Evolutionary conservation across 1,140 invertebrate genomes (phyloP).

Genomic region (Caenorhabditis briggsae): DNA sequence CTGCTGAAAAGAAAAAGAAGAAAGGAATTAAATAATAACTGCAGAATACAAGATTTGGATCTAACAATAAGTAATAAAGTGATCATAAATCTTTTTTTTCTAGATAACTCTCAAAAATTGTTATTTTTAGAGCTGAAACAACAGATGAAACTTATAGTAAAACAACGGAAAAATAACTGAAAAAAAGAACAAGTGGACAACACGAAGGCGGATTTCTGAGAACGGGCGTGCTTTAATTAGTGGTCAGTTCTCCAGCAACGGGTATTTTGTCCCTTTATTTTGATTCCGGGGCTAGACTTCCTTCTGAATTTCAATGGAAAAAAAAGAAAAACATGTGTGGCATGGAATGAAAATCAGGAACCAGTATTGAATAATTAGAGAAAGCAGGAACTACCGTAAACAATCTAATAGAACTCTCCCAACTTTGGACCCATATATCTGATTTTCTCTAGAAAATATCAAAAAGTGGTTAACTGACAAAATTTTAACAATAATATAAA

Average conservation of each 20-base stretch:
- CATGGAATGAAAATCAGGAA: background rate
- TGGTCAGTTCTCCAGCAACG: background rate
- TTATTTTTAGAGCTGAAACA: background rate
- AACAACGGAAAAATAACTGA: background rate
- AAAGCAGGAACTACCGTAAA: no score
- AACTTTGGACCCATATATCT: no score
- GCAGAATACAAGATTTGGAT: background rate
- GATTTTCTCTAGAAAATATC: no score
- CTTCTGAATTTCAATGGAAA: constrained; percentile 14
- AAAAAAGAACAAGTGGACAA: background rate
- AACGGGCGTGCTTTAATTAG: constrained; percentile 43
- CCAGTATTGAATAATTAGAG: background rate
- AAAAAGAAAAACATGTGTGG: background rate
- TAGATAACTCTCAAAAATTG: background rate
- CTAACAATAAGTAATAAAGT: no score
- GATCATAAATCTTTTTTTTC: no score
- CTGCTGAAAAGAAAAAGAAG: background rate
- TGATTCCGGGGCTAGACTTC: background rate
- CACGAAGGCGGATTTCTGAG: constrained; percentile 20
- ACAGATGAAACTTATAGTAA: background rate
- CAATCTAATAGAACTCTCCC: no score
- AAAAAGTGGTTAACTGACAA: no score
- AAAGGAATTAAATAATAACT: background rate
- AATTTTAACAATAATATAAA: no score
- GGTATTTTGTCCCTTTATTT: background rate